These are phyloP conservation scores for Archaeoteleia sp. DNA, from an alignment of 2,888 invertebrate species.

Conservation along the genomic window DNA sequence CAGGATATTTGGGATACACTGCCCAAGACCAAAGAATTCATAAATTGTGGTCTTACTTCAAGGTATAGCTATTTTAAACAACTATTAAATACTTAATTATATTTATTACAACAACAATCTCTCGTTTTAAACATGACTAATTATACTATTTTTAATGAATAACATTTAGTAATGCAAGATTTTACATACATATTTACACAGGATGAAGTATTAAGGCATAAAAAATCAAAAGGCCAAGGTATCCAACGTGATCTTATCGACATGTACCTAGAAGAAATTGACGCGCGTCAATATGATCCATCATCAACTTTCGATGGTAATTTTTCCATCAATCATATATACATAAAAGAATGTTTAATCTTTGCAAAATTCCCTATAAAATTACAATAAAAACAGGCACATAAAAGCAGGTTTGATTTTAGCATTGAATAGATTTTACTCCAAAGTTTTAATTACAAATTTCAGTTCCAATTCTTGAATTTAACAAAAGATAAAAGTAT, in stretches of 20 bases:
- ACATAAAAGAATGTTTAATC: no score
- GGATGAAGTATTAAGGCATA: slow-evolving; percentile 63
- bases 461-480: no score
- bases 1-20: slow-evolving; percentile 79
- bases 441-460: no score
- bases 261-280: slow-evolving; percentile 65
- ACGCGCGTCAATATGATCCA: slow-evolving; percentile 54
- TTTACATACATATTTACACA: slow-evolving; percentile 34
- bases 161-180: slow-evolving; percentile 4
- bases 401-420: no score
- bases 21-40: slow-evolving; percentile 76
- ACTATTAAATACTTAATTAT: neutral
- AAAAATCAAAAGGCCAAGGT: slow-evolving; percentile 55
- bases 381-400: no score
- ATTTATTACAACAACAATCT: no score
- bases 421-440: no score
- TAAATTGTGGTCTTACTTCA: slow-evolving; percentile 77
- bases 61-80: slow-evolving; percentile 63
- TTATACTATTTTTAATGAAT: neutral
- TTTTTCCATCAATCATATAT: no score
- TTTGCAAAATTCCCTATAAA: no score
- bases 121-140: no score
- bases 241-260: slow-evolving; percentile 65
- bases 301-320: slow-evolving; percentile 65
- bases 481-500: no score